Conservation (phyloP, 2,113 vertebrate genomes). For the Bos indicus region DNA sequence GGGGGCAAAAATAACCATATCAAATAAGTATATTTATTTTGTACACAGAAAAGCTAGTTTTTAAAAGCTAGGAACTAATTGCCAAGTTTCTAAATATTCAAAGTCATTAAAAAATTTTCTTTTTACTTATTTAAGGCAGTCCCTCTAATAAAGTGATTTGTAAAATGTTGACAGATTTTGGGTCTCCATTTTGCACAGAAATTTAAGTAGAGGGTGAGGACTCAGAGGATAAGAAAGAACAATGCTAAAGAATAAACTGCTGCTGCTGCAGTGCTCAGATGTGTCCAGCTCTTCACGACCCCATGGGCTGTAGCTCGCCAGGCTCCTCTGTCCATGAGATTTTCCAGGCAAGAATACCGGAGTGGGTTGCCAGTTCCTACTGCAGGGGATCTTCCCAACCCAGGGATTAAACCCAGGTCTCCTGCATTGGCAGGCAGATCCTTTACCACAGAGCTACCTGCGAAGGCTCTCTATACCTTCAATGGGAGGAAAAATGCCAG, state of each 20-base stretch:
- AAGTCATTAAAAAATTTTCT: background rate
- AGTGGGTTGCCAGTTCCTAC: background rate
- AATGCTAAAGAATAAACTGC: background rate
- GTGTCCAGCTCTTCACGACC: background rate
- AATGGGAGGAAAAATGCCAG: background rate
- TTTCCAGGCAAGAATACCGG: background rate
- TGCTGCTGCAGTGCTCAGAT: background rate
- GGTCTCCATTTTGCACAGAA: background rate
- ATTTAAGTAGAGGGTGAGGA: background rate
- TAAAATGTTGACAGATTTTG: background rate
- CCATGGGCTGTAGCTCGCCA: background rate
- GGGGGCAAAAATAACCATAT: background rate
- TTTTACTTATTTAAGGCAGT: background rate
- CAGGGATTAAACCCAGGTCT: background rate
- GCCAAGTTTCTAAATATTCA: background rate
- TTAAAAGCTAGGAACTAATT: background rate
- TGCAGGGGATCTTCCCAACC: background rate
- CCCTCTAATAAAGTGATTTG: background rate
- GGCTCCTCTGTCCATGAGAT: background rate
- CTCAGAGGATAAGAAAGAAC: background rate
- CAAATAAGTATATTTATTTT: background rate
- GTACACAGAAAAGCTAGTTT: background rate
- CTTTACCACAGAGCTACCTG: background rate
- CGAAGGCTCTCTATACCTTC: background rate
- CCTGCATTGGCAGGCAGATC: background rate